Percentiles rank a stretch among this genome's conserved stretches.
Evolutionary conservation across 1,140 invertebrate species (phyloP).

Genomic region (Leptopilina boulardi): DNA sequence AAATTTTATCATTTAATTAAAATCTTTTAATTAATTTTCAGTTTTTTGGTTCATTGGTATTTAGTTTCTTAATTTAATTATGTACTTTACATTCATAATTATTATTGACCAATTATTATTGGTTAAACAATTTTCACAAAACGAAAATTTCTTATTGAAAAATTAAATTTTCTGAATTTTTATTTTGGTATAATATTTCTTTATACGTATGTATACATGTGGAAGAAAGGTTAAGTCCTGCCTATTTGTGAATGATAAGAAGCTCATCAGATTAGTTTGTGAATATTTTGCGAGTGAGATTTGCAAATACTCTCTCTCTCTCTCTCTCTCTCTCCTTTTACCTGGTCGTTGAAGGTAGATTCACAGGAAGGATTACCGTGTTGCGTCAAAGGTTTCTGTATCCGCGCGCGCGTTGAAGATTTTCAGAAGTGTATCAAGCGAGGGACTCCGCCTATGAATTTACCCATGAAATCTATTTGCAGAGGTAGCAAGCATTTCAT

Average conservation of each 20-base stretch:
- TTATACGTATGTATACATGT: background rate
- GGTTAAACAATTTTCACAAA: too few relatives aligned
- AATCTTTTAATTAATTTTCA: too few relatives aligned
- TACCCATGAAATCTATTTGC: constrained; percentile 30
- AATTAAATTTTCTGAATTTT: background rate
- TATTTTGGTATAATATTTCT: background rate
- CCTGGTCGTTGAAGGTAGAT: constrained; percentile 2
- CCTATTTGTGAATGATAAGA: background rate
- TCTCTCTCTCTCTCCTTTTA: too few relatives aligned
- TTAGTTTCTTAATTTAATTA: too few relatives aligned
- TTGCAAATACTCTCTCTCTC: constrained; percentile 29
- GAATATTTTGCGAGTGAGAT: constrained; percentile 8
- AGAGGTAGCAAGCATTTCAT: constrained; percentile 37
- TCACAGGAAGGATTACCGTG: constrained; percentile 2
- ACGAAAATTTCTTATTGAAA: too few relatives aligned
- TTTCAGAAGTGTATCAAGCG: constrained; percentile 25
- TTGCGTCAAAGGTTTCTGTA: constrained; percentile 17
- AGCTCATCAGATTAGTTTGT: background rate
- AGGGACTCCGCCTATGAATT: background rate
- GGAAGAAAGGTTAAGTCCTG: background rate
- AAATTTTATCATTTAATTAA: too few relatives aligned
- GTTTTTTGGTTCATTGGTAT: too few relatives aligned
- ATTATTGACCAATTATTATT: too few relatives aligned
- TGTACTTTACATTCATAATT: too few relatives aligned
- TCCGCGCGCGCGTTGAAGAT: constrained; percentile 5